Evolutionary conservation across 2,888 invertebrate species (phyloP), one percentile per base, ranked within the genome.

Genomic region (Phyto melanocephala): DNA sequence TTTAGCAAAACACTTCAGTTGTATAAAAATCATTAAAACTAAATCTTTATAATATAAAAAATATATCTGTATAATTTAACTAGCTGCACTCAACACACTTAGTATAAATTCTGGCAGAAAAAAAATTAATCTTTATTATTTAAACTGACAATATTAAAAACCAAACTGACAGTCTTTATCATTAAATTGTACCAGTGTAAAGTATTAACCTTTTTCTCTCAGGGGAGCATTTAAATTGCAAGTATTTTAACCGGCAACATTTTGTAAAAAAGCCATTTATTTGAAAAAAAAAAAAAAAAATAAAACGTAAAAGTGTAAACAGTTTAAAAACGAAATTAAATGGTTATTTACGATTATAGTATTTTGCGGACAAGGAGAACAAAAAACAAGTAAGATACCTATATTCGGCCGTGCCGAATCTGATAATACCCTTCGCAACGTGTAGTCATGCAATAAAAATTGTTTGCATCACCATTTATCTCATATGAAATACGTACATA

Each of bases 211-310:
- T 70, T 70, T 58, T 42, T 35, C 20, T 58, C 60, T 28, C 50
- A 17, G 4, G 63, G 58, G 65, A 40, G 28, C 40, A 60, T 60
- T 76, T 76, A 33, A 76, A 68, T 60, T 42, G 17, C 24, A 67
- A 40, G 37, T 37, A 50, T 15, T 76, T 76, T 67, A 58, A 76
- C 13, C 28, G 10, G 17, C 13, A 50, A 40, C 13, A 52, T 24
- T 52, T 52, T 52, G 52, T 22, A 13, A 52, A 54, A 54, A 67
- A 40, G 37, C 22, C 13, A 3, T 40, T 68, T 54, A 24, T 67
- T 4, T 15, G 7, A 15, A 28, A 63, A 47, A 7, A 47, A 45
- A 28, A 45, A 1, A 35, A 13, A 7, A 2, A 35, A n/a, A 52
- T 11, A 24, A 20, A 65, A n/a, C n/a, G n/a, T 13, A 20, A 52